Conservation (phyloP, 2,888 invertebrate species). For the Agonopterix arenella region DNA sequence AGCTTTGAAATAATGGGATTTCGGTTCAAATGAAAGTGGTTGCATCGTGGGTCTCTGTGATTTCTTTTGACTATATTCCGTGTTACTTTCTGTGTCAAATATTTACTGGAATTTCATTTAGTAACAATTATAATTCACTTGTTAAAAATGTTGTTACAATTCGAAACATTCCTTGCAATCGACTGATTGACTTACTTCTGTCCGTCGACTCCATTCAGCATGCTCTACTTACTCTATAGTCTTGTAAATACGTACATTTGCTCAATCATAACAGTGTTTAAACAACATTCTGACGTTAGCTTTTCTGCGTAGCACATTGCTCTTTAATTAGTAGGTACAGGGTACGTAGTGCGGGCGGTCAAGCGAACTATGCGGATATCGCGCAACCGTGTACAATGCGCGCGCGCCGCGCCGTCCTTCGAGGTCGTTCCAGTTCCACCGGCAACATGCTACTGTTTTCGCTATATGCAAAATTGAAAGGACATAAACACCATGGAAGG, state of each 20-base stretch:
- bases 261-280: constrained; percentile 1
- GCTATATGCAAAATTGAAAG: too few relatives aligned
- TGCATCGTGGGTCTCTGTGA: too few relatives aligned
- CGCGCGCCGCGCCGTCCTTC: constrained; percentile 48
- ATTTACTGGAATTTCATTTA: neutral
- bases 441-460: neutral
- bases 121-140: neutral
- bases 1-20: constrained; percentile 6
- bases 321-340: constrained; percentile 10
- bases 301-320: constrained; percentile 10
- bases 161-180: neutral
- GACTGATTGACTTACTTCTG: too few relatives aligned
- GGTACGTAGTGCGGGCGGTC: constrained; percentile 24
- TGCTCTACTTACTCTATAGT: neutral
- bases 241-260: neutral
- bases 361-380: constrained; percentile 65
- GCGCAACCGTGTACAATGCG: constrained; percentile 47
- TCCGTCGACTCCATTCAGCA: too few relatives aligned
- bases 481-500: neutral
- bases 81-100: too few relatives aligned
- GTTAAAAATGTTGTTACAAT: neutral
- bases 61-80: too few relatives aligned
- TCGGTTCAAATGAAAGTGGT: too few relatives aligned
- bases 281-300: neutral
- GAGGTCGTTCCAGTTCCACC: constrained; percentile 55